Percentiles rank a stretch among this genome's conserved stretches.
These are phyloP conservation scores for Malachius bipustulatus DNA, from an alignment of 2,888 invertebrate species.

Conservation along the genomic window DNA sequence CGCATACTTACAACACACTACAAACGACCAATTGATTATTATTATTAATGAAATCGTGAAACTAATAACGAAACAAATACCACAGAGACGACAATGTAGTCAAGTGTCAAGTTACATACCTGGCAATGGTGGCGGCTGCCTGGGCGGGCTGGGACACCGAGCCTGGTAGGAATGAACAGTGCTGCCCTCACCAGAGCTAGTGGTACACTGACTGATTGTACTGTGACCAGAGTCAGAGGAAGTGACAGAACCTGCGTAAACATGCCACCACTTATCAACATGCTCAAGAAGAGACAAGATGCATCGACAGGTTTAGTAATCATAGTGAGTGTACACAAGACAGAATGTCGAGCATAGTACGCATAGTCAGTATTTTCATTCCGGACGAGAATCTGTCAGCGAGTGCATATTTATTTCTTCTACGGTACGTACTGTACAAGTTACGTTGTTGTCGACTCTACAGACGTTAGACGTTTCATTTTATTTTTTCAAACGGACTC, in stretches of 20 bases:
- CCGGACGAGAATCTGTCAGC: too few species aligned
- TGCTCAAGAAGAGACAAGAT: constrained; percentile 18
- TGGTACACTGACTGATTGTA: constrained; percentile 53
- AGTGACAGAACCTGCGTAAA: constrained; percentile 64
- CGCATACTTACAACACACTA: too few species aligned
- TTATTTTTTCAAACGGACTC: too few species aligned
- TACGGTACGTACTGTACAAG: too few species aligned
- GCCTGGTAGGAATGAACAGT: constrained; percentile 29
- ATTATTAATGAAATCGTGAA: too few species aligned
- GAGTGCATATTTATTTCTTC: too few species aligned
- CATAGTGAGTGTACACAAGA: constrained; percentile 1
- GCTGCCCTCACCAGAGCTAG: constrained; percentile 40
- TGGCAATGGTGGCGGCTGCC: constrained; percentile 33
- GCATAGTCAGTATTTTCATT: constrained; percentile 66
- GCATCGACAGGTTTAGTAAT: constrained; percentile 2
- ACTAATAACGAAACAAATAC: too few species aligned
- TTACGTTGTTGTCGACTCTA: too few species aligned
- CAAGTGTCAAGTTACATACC: constrained; percentile 26
- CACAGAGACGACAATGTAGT: too few species aligned
- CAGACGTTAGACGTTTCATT: too few species aligned
- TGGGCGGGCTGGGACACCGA: constrained; percentile 33
- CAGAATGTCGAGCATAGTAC: constrained; percentile 35
- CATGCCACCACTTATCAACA: constrained; percentile 26
- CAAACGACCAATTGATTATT: too few species aligned
- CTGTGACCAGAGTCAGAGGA: constrained; percentile 88